phyloP scores from a whole-genome alignment of 2,113 vertebrate genomes.

The Calidris pugnax region DNA sequence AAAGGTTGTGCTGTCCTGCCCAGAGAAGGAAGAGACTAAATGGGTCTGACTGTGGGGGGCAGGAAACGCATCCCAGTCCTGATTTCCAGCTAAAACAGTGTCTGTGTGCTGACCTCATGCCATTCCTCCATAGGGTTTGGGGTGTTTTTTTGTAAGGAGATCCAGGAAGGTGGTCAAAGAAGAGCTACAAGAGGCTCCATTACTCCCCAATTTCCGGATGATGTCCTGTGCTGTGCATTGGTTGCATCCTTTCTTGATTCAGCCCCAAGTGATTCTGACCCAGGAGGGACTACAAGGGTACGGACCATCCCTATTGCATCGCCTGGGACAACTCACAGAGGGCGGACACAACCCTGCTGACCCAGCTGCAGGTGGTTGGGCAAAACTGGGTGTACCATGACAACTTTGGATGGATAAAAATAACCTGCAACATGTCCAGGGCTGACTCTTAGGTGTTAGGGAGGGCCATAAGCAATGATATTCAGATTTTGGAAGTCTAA shows the following conservation, averaged over 20 bases:
- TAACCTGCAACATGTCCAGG: background rate
- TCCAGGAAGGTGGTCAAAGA: background rate
- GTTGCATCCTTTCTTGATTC: background rate
- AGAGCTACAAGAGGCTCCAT: background rate
- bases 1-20: background rate
- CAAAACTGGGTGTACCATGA: rapidly evolving
- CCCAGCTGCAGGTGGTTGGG: background rate
- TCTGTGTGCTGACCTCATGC: rapidly evolving
- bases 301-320: background rate
- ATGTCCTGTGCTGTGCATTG: background rate
- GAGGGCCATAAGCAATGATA: background rate
- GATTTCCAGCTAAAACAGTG: background rate
- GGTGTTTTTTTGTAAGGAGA: background rate
- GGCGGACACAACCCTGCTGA: background rate
- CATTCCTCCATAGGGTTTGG: background rate
- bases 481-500: conserved; percentile 14
- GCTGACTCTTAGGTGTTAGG: conserved; percentile 13
- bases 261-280: background rate
- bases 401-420: conserved; percentile 10
- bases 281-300: background rate
- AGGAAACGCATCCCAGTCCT: rapidly evolving
- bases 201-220: background rate
- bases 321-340: background rate
- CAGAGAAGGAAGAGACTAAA: background rate
- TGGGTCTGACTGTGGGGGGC: background rate